These are phyloP conservation scores for Mirounga angustirostris DNA, from an alignment of 2,113 vertebrate genomes.

Conservation along the genomic window DNA sequence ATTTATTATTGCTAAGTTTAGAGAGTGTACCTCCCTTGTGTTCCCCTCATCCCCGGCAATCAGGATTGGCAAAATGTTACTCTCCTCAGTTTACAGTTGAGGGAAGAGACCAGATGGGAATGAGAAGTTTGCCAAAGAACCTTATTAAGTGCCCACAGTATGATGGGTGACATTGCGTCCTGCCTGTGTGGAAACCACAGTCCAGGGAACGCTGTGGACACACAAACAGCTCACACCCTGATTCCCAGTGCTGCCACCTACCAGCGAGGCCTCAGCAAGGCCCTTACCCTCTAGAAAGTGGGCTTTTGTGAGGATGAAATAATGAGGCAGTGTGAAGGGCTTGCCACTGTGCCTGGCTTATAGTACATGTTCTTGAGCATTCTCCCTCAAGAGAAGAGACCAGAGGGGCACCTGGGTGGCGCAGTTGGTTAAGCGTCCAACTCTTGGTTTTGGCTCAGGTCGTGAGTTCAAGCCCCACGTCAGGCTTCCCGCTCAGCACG, in stretches of 20 bases:
- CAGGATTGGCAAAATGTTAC: neutral
- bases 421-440: neutral
- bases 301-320: neutral
- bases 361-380: neutral
- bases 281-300: neutral
- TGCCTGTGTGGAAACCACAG: neutral
- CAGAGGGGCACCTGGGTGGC: neutral
- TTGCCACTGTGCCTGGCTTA: neutral
- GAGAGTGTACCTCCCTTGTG: conserved; percentile 13
- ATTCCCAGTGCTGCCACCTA: neutral
- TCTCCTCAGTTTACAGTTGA: neutral
- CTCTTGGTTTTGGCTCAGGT: neutral
- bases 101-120: neutral
- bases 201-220: neutral
- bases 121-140: neutral
- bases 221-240: neutral
- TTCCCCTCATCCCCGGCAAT: conserved; percentile 19
- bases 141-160: neutral
- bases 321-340: neutral
- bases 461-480: neutral
- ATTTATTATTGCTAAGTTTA: conserved; percentile 40
- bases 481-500: neutral
- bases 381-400: neutral
- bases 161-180: neutral
- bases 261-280: neutral